Base-by-base conservation (phyloP, 2,888 invertebrate genomes). In the Stegophylla sp. region DNA sequence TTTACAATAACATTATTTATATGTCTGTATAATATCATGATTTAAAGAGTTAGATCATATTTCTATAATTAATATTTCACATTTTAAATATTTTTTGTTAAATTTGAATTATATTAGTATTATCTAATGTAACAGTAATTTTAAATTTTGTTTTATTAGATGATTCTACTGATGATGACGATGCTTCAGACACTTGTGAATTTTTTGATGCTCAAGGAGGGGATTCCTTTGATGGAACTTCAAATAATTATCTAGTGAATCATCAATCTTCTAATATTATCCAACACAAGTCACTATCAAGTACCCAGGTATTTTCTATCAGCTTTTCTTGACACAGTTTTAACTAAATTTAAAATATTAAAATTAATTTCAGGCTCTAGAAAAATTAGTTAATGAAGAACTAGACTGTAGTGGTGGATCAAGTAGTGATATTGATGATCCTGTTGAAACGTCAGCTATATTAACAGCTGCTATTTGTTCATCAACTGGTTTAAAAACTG, bases 101-200 rank as follows among this genome's bases (percentile, higher is more conserved):
- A 3, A 34, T 53, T 53, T 53, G 2, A 23, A 7, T 10, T 13
- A 45, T 67, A 12, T 69, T 51, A 10, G 34, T 41, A 9, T 15
- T 56, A 41, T 23, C 56, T 20, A 0, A 34, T 76, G n/a, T n/a
- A 48, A 26, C 63, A 61, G 48, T 15, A 63, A 45, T 20, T n/a
- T 67, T 34, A 10, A 72, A 45, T 20, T 17, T 67, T 34, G 17
- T 81, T 71, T 67, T 61, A 26, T 63, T 26, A 79, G 79, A 23
- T 72, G 64, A 76, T 76, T 76, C 75, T 66, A 76, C 75, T 48
- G 79, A 72, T 67, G 81, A 85, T 17, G 86, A 86, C 72, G 87
- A 87, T 26, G 88, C 89, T 83, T 89, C 89, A 13, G 90, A 90
- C 84, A 90, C 90, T 84, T 90, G 90, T 83, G 89, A 89, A 84